phyloP scores from a whole-genome alignment of 1,140 invertebrate species.

The Homalodisca vitripennis region DNA sequence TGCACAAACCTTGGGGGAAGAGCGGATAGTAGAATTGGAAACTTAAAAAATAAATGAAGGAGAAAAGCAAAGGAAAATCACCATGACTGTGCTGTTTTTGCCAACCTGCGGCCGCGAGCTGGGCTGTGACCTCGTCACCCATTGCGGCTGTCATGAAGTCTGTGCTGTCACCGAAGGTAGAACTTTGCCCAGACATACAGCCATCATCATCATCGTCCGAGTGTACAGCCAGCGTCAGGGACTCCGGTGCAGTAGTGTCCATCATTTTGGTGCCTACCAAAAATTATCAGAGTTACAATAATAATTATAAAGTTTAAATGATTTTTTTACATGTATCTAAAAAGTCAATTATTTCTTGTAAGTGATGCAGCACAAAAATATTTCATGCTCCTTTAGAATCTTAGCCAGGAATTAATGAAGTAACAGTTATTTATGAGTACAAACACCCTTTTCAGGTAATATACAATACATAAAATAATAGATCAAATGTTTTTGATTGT shows the following conservation, averaged over 20 bases:
- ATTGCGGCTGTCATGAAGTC: conserved; percentile 78
- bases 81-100: conserved; percentile 55
- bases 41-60: neutral
- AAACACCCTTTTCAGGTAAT: too few species aligned
- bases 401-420: too few species aligned
- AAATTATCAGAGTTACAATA: too few species aligned
- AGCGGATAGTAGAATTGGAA: too few species aligned
- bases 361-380: too few species aligned
- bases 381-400: too few species aligned
- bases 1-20: too few species aligned
- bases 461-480: too few species aligned
- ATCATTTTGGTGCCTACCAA: conserved; percentile 35
- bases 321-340: neutral
- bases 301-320: neutral
- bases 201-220: conserved; percentile 70
- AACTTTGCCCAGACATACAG: conserved; percentile 58
- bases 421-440: too few species aligned
- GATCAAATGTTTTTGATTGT: too few species aligned
- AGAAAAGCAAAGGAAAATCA: conserved; percentile 45
- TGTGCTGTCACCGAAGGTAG: conserved; percentile 67
- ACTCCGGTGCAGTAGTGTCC: conserved; percentile 37
- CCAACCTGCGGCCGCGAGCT: conserved; percentile 89
- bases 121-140: conserved; percentile 92
- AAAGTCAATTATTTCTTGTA: too few species aligned
- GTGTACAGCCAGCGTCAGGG: conserved; percentile 34